These are phyloP conservation scores for Papilio elwesi DNA, from an alignment of 2,888 invertebrate genomes.

Conservation along the genomic window DNA sequence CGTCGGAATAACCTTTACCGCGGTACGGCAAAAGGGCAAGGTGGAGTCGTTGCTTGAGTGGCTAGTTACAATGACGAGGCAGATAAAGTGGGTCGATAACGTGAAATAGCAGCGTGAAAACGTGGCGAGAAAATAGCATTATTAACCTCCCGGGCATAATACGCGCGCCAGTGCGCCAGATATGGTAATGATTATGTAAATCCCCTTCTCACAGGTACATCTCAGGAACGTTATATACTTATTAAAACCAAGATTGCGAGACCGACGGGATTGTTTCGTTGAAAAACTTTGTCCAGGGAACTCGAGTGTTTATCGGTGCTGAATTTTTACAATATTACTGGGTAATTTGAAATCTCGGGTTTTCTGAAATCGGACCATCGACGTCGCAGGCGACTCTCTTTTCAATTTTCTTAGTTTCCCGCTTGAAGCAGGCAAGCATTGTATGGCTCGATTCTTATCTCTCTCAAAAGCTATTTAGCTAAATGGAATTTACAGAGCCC, in stretches of 20 bases:
- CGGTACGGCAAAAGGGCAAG: conserved; percentile 59
- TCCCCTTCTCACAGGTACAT: conserved; percentile 82
- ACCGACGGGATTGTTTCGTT: conserved; percentile 72
- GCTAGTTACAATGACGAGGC: conserved; percentile 81
- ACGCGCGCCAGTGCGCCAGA: conserved; percentile 83
- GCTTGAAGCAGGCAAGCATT: conserved; percentile 78
- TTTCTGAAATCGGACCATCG: conserved; percentile 78
- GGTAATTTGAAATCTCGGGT: conserved; percentile 78
- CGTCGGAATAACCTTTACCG: conserved; percentile 37
- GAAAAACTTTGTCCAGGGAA: conserved; percentile 70
- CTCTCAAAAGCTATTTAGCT: conserved; percentile 83
- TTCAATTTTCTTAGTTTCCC: conserved; percentile 84
- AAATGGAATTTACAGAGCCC: conserved; percentile 84
- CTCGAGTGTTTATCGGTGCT: conserved; percentile 72
- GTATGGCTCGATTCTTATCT: conserved; percentile 84
- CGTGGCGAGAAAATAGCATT: conserved; percentile 84
- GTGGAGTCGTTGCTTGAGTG: conserved; percentile 71
- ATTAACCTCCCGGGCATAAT: conserved; percentile 84
- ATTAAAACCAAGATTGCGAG: conserved; percentile 83
- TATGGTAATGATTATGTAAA: conserved; percentile 85
- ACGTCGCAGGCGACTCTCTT: conserved; percentile 79
- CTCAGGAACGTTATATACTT: conserved; percentile 82
- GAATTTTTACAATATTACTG: conserved; percentile 72
- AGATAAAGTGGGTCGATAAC: conserved; percentile 82
- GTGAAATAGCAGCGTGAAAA: conserved; percentile 83